phyloP scores from a whole-genome alignment of 1,140 invertebrate genomes.

The Bombus ignitus region DNA sequence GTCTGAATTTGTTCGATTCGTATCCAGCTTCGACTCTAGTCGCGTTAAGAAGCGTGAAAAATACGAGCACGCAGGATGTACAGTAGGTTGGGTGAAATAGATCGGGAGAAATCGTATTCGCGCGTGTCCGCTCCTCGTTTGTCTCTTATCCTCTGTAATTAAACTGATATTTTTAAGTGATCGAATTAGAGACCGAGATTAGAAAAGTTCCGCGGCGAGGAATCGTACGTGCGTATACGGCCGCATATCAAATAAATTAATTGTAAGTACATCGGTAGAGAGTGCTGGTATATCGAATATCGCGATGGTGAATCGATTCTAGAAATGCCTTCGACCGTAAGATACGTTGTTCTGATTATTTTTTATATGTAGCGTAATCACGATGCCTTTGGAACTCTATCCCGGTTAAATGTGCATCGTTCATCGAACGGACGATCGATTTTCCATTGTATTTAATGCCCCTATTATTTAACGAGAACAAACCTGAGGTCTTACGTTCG shows the following conservation, averaged over 20 bases:
- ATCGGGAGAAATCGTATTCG: not conserved
- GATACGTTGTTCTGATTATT: slow-evolving; percentile 49
- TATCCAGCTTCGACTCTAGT: not conserved
- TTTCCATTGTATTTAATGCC: slow-evolving; percentile 26
- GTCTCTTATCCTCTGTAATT: slow-evolving; percentile 35
- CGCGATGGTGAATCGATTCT: slow-evolving; percentile 10
- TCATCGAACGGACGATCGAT: slow-evolving; percentile 15
- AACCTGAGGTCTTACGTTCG: not conserved
- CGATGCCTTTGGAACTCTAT: slow-evolving; percentile 38
- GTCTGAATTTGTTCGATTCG: not conserved
- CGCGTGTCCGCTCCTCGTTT: slow-evolving; percentile 12
- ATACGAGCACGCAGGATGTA: not conserved
- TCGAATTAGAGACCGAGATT: not conserved
- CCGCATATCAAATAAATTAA: slow-evolving; percentile 5
- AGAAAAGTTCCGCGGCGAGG: not conserved
- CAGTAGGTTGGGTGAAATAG: not conserved
- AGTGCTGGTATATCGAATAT: slow-evolving; percentile 6
- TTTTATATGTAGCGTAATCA: slow-evolving; percentile 51
- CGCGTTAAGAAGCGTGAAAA: not conserved
- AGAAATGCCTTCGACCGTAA: slow-evolving; percentile 48
- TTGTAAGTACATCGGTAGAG: slow-evolving; percentile 3
- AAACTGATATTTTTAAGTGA: slow-evolving; percentile 38
- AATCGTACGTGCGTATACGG: not conserved
- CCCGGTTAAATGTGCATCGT: not conserved
- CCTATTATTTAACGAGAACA: not conserved